Conservation (phyloP, 2,888 invertebrate species). For the Philaethria dido region DNA sequence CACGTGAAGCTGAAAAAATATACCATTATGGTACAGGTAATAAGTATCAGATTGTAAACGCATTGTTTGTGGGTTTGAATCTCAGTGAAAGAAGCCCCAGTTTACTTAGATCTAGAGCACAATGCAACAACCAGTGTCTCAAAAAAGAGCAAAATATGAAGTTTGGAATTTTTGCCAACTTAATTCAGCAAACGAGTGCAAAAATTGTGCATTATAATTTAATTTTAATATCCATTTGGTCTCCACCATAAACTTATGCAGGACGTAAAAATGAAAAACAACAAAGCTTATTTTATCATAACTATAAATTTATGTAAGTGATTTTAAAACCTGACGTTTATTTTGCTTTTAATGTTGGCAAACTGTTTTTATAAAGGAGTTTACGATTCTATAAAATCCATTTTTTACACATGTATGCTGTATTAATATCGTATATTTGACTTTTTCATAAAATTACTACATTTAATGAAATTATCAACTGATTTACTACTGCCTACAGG, state of each 20-base stretch:
- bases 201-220: not conserved
- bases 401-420: too few relatives aligned
- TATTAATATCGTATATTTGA: too few relatives aligned
- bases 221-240: not conserved
- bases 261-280: conserved; percentile 12
- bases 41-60: not conserved
- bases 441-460: too few relatives aligned
- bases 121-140: too few relatives aligned
- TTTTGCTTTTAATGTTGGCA: conserved; percentile 10
- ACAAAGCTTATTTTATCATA: conserved; percentile 14
- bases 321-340: conserved; percentile 7
- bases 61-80: not conserved
- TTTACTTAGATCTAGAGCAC: too few relatives aligned
- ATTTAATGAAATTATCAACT: too few relatives aligned
- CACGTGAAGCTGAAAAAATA: too few relatives aligned
- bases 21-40: too few relatives aligned
- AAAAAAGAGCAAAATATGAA: too few relatives aligned
- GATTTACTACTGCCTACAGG: too few relatives aligned
- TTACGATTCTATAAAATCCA: not conserved
- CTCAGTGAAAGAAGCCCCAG: not conserved
- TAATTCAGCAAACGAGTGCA: not conserved
- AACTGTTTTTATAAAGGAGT: not conserved
- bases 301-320: conserved; percentile 11
- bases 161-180: too few relatives aligned
- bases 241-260: conserved; percentile 10